A percentile compares a stretch with the other conserved stretches of the same genome.
phyloP scores from a whole-genome alignment of 2,797 vertebrate species.

The Sebastes diploproa region DNA sequence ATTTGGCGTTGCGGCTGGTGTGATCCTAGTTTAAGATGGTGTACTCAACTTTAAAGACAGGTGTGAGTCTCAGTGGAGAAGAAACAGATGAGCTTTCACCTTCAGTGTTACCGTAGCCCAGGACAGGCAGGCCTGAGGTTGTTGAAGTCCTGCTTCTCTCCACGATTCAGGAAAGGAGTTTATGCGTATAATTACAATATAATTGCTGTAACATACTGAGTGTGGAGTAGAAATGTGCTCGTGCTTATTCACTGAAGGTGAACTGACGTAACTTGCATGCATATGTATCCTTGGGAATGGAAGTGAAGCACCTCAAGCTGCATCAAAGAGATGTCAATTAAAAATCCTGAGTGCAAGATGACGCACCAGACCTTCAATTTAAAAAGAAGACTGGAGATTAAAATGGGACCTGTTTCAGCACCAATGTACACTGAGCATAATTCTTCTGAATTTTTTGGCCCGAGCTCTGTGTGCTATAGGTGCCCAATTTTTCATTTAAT shows the following conservation, averaged over 20 bases:
- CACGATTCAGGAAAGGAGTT: background rate
- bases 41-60: background rate
- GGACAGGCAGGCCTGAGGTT: background rate
- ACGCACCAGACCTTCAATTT: conserved; percentile 13
- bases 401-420: conserved; percentile 14
- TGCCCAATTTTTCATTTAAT: conserved; percentile 20
- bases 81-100: background rate
- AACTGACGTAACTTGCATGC: background rate
- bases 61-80: background rate
- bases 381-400: conserved; percentile 16
- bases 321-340: conserved; percentile 27
- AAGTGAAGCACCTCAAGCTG: background rate
- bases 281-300: conserved; percentile 3
- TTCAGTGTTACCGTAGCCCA: conserved; percentile 1
- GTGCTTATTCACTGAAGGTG: background rate
- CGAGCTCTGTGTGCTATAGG: conserved; percentile 12
- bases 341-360: conserved; percentile 8
- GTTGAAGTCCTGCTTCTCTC: background rate
- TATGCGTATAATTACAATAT: conserved; percentile 2
- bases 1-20: background rate
- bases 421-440: conserved; percentile 3
- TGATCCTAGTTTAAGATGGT: background rate
- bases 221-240: background rate
- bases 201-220: conserved; percentile 6
- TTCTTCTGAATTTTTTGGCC: conserved; percentile 9